Conservation (phyloP, 2,113 vertebrate genomes). For the Corythoichthys intestinalis region DNA sequence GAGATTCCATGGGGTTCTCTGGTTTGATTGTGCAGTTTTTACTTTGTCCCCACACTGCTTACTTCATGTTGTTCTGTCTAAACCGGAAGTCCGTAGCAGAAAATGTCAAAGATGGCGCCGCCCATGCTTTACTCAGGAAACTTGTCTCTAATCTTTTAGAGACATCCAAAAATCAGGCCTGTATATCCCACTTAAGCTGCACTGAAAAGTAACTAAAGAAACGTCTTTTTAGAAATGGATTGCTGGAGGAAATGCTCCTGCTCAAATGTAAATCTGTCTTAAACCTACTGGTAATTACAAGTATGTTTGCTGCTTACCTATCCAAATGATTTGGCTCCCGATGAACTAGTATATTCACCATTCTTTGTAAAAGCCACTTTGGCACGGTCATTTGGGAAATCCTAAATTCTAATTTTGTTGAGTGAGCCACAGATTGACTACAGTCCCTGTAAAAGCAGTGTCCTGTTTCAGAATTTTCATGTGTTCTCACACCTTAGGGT, state of each 20-base stretch:
- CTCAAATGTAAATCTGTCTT: slow-evolving; percentile 9
- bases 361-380: slow-evolving; percentile 22
- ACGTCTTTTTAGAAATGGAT: background rate
- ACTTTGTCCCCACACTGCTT: too few relatives aligned
- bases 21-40: too few relatives aligned
- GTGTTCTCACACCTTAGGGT: slow-evolving; percentile 54
- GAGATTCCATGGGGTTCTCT: too few relatives aligned
- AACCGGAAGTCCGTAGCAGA: too few relatives aligned
- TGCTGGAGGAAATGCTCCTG: slow-evolving; percentile 10
- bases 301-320: slow-evolving; percentile 11
- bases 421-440: slow-evolving; percentile 47
- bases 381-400: background rate
- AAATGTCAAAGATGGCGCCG: too few relatives aligned
- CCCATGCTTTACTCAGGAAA: too few relatives aligned
- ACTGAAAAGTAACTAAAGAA: background rate
- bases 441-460: slow-evolving; percentile 14
- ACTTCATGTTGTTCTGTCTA: too few relatives aligned
- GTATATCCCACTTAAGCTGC: background rate
- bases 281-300: background rate
- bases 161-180: background rate
- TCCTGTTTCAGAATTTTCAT: slow-evolving; percentile 48
- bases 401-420: slow-evolving; percentile 32
- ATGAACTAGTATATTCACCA: slow-evolving; percentile 16
- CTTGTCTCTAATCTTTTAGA: background rate
- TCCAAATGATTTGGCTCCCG: slow-evolving; percentile 17